Conservation (phyloP, 2,113 vertebrate species). For the Piaya cayana region DNA sequence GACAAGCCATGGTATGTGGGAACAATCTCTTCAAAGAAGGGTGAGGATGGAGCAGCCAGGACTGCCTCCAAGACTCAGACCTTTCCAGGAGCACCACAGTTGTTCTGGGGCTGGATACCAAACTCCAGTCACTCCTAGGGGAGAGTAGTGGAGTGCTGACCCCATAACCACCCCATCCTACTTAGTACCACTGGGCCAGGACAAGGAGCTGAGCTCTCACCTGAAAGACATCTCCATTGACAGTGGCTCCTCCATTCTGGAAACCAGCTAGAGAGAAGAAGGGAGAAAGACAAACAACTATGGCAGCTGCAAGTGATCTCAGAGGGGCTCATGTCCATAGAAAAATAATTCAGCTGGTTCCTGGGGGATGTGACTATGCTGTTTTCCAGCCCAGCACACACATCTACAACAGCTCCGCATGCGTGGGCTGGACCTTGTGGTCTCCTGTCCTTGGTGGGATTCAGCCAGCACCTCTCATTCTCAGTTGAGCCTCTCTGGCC, state of each 20-base stretch:
- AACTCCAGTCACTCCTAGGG: neutral
- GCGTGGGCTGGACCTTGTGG: neutral
- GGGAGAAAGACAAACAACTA: conserved; percentile 8
- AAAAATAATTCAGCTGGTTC: neutral
- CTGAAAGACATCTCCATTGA: conserved; percentile 94
- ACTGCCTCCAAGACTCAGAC: neutral
- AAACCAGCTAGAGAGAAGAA: conserved; percentile 76
- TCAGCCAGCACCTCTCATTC: neutral
- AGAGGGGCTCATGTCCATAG: neutral
- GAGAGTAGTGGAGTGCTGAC: neutral
- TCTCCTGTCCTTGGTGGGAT: neutral
- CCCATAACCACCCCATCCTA: neutral
- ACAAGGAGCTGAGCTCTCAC: conserved; percentile 76
- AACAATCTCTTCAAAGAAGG: neutral
- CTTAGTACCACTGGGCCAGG: neutral
- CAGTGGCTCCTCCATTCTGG: conserved; percentile 78
- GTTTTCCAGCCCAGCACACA: neutral
- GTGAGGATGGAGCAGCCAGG: neutral
- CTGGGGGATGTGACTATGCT: neutral
- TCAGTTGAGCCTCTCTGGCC: neutral
- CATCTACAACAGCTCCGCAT: neutral
- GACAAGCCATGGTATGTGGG: neutral
- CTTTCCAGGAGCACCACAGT: neutral
- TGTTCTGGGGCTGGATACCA: neutral
- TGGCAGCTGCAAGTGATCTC: neutral